Percentiles rank a stretch among this genome's conserved stretches.
Conservation (phyloP, 1,140 invertebrate species). For the Artemia franciscana region DNA sequence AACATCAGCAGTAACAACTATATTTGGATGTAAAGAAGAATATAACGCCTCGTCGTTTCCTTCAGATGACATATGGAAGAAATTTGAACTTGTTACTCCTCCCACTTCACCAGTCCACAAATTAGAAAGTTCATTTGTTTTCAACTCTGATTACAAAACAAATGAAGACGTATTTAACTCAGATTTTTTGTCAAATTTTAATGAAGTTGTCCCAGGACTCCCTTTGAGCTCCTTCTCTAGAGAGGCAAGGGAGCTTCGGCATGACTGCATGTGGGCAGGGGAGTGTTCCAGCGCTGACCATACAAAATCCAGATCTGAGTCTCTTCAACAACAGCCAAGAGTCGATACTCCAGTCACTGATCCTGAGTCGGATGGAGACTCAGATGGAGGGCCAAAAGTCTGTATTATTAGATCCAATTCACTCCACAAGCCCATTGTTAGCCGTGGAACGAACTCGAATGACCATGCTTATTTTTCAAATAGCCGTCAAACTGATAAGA, state of each 20-base stretch:
- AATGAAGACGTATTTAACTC: background rate
- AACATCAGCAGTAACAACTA: background rate
- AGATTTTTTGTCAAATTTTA: background rate
- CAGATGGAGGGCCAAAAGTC: constrained; percentile 12
- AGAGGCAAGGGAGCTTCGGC: constrained; percentile 20
- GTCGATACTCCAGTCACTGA: constrained; percentile 9
- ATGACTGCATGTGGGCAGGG: constrained; percentile 43
- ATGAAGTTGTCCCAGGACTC: background rate
- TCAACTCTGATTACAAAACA: background rate
- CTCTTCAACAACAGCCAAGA: background rate
- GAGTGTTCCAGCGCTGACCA: constrained; percentile 20
- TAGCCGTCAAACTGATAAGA: constrained; percentile 25
- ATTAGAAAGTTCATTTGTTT: background rate
- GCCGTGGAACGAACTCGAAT: no score
- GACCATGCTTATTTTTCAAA: constrained; percentile 46
- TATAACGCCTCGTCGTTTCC: background rate
- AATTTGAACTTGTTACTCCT: background rate
- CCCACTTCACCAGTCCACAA: background rate
- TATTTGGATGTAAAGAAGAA: background rate
- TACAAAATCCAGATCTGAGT: constrained; percentile 1
- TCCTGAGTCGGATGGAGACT: constrained; percentile 8
- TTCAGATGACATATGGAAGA: background rate
- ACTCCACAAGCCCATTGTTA: background rate
- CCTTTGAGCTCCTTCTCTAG: background rate
- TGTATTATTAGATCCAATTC: constrained; percentile 13